These are phyloP conservation scores for Anas capensis DNA, from an alignment of 2,797 vertebrate genomes.

Conservation along the genomic window DNA sequence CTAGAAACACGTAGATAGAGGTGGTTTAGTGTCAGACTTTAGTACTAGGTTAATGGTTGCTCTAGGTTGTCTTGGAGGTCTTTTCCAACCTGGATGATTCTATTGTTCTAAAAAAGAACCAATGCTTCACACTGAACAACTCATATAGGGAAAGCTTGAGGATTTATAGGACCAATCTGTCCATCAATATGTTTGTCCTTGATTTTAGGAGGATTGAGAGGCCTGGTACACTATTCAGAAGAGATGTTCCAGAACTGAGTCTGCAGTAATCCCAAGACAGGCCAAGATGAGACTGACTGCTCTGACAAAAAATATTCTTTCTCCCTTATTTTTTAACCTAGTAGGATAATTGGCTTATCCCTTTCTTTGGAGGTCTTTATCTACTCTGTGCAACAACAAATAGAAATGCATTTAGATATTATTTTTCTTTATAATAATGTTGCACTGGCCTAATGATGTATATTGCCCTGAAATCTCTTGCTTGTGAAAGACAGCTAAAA, in stretches of 20 bases:
- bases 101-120: not conserved
- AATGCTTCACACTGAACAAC: fast-evolving
- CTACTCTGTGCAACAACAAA: not conserved
- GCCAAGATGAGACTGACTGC: not conserved
- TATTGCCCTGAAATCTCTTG: not conserved
- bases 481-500: not conserved
- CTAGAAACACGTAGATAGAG: no score
- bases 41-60: no score
- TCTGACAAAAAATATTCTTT: fast-evolving
- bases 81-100: no score
- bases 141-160: not conserved
- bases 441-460: not conserved
- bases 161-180: not conserved
- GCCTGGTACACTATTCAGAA: not conserved
- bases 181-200: not conserved
- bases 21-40: no score
- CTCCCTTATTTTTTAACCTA: not conserved
- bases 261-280: not conserved
- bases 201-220: not conserved
- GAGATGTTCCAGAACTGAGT: not conserved
- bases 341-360: not conserved
- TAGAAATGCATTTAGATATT: not conserved
- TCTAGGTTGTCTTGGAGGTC: no score
- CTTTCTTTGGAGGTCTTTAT: not conserved
- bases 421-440: not conserved